Evolutionary conservation across 2,113 vertebrate species (phyloP), one percentile per base, ranked within the genome.

Genomic region (Manacus vitellinus): DNA sequence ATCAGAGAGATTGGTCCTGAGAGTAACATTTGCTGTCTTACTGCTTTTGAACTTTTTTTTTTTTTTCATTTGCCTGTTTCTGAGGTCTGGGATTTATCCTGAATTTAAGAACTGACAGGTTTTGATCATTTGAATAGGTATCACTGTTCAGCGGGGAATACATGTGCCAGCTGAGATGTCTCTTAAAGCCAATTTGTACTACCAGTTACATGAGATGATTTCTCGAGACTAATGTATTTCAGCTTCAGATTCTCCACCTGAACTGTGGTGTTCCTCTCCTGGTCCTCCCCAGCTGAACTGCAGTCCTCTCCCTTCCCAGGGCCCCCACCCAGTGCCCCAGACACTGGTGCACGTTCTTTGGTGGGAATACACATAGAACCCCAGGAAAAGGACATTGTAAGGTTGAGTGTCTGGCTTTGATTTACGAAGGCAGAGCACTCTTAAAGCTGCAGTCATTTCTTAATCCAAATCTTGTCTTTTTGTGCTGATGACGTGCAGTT

Each of bases 51-150:
- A 97, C 91, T 62, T 72, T 68, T 62, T 58, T 74, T 74, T 58
- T 88, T 63, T 83, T 86, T 88, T 15, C 82, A 85, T 97, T 97
- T 96, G 47, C 86, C 85, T 96, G 49, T 97, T 95, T 97, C 95
- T 94, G 77, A 97, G 95, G 94, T 81, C 96, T 98, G 94, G 90
- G 96, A 98, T 96, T 97, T 97, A 95, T 96, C 91, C 81, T 96
- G 95, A 97, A 92, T 98, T 98, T 96, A 94, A 97, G 96, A 97
- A 95, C 52, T 95, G 94, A 85, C 92, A 95, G 92, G 86, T 98
- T 98, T 98, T 98, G 96, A 98, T 98, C 96, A 97, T 97, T 97
- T 97, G 94, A 98, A 96, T 98, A 97, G 96, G 94, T 97, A 97
- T 97, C 96, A 78, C 72, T 73, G 85, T 97, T 97, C 97, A 97